These are phyloP conservation scores for Cepaea nemoralis DNA, from an alignment of 1,140 invertebrate species.

Conservation along the genomic window DNA sequence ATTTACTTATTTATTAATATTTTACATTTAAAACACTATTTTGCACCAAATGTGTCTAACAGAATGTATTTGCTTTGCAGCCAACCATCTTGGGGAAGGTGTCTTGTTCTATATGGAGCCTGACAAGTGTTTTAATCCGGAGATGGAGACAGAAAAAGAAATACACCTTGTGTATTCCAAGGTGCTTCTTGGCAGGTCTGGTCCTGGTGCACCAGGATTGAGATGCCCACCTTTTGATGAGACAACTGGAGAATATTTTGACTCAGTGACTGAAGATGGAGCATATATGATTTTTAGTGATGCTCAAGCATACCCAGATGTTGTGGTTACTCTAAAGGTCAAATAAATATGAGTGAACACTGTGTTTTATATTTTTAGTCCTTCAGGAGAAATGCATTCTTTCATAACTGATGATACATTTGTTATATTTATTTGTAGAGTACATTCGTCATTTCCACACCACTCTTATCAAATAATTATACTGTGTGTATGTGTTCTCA, in stretches of 20 bases:
- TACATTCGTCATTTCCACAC: too few species aligned
- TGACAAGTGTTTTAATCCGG: not conserved
- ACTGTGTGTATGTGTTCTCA: too few species aligned
- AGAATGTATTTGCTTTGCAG: not conserved
- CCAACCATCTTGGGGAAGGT: slow-evolving; percentile 14
- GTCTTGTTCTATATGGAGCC: slow-evolving; percentile 2
- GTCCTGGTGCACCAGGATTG: not conserved
- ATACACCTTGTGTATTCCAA: not conserved
- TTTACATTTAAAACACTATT: too few species aligned
- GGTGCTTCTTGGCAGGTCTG: not conserved
- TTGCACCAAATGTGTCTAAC: too few species aligned
- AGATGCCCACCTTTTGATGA: not conserved
- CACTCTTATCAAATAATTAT: too few species aligned
- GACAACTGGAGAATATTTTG: not conserved
- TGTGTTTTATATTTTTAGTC: too few species aligned
- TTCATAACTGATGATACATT: too few species aligned
- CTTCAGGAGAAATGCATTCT: too few species aligned
- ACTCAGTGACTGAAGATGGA: not conserved
- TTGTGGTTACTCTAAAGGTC: not conserved
- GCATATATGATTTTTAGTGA: slow-evolving; percentile 7
- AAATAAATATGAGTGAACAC: not conserved
- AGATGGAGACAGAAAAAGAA: not conserved
- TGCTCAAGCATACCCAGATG: slow-evolving; percentile 8
- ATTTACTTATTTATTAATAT: too few species aligned
- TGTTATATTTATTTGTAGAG: too few species aligned